A percentile compares a stretch with the other conserved stretches of the same genome.
Evolutionary conservation across 2,797 vertebrate genomes (phyloP).

Genomic region (Harpagifer antarcticus): DNA sequence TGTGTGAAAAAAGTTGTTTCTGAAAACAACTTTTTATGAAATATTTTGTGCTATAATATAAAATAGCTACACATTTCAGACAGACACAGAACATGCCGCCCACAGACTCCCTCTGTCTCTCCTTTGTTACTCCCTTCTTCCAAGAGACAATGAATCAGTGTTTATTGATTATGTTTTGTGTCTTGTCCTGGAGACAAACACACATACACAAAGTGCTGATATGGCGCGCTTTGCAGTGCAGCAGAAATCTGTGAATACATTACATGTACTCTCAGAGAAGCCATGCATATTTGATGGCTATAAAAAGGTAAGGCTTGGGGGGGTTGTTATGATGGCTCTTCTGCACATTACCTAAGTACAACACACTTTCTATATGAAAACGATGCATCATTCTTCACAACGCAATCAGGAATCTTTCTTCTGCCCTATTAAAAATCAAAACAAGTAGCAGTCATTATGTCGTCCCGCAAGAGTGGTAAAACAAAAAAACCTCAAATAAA

Average conservation of each 20-base stretch:
- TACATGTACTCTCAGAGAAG: conserved; percentile 61
- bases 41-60: background rate
- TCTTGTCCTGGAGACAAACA: conserved; percentile 40
- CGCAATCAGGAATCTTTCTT: background rate
- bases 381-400: background rate
- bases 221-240: conserved; percentile 64
- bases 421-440: background rate
- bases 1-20: background rate
- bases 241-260: conserved; percentile 72
- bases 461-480: background rate
- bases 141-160: conserved; percentile 55
- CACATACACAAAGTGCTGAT: conserved; percentile 70
- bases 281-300: conserved; percentile 80
- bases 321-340: conserved; percentile 32
- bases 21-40: background rate
- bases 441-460: background rate
- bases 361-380: conserved; percentile 21
- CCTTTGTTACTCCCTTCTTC: conserved; percentile 20
- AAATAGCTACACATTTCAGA: background rate
- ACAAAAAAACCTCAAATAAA: conserved; percentile 6
- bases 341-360: conserved; percentile 22
- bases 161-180: conserved; percentile 68
- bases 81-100: conserved; percentile 15
- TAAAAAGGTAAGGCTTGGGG: conserved; percentile 64
- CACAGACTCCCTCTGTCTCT: conserved; percentile 4